Conservation (phyloP, 2,888 invertebrate species). For the Melanargia galathea region DNA sequence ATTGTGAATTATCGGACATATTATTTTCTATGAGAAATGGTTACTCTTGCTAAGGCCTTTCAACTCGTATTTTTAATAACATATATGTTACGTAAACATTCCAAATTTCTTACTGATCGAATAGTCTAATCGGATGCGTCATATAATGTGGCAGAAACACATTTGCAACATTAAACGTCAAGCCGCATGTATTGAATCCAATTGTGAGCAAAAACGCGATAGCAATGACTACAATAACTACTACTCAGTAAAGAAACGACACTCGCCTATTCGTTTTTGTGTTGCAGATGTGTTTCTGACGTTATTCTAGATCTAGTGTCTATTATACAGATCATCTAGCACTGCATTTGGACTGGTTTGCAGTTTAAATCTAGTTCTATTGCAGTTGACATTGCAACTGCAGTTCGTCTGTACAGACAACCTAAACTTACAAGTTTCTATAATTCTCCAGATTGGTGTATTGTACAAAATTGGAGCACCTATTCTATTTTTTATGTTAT, state of each 20-base stretch:
- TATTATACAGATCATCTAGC: too few species aligned
- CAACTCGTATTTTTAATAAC: conserved; percentile 36
- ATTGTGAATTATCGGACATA: too few species aligned
- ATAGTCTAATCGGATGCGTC: conserved; percentile 31
- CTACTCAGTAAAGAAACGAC: too few species aligned
- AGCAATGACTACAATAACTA: too few species aligned
- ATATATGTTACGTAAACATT: conserved; percentile 53
- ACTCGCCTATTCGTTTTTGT: not conserved
- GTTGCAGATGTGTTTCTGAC: not conserved
- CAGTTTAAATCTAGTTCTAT: too few species aligned
- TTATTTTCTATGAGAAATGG: not conserved
- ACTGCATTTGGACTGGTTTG: too few species aligned
- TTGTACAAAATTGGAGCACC: conserved; percentile 42
- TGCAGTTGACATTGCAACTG: too few species aligned
- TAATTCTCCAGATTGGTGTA: conserved; percentile 38
- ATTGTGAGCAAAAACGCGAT: not conserved
- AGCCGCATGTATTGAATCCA: not conserved
- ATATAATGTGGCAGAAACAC: conserved; percentile 36
- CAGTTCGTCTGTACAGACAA: too few species aligned
- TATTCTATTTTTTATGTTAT: not conserved
- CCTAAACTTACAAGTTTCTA: conserved; percentile 18
- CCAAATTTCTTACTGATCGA: conserved; percentile 57
- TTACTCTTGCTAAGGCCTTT: not conserved
- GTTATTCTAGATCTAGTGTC: conserved; percentile 33
- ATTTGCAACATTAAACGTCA: conserved; percentile 29